Evolutionary conservation across 2,797 vertebrate species (phyloP).

Genomic region (Coracias cyanogaster): DNA sequence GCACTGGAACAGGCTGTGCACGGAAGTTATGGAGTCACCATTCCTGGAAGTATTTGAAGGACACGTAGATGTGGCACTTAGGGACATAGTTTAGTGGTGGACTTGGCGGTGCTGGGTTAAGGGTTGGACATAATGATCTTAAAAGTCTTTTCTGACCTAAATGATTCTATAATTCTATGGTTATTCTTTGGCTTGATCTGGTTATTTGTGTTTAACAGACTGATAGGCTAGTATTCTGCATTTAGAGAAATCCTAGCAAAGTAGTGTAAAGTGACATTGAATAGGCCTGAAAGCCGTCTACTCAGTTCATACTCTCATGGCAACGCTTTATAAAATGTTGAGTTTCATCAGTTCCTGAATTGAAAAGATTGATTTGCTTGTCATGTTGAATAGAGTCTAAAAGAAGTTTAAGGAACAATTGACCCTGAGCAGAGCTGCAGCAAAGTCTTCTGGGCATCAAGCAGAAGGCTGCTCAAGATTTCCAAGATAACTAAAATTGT

Average conservation of each 20-base stretch:
- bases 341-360: conserved; percentile 79
- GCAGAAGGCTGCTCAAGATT: conserved; percentile 71
- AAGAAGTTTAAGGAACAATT: conserved; percentile 81
- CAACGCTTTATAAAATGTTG: conserved; percentile 77
- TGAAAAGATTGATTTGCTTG: conserved; percentile 83
- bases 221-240: conserved; percentile 32
- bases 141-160: neutral
- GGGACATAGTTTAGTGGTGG: neutral
- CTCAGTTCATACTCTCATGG: conserved; percentile 75
- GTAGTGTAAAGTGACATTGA: conserved; percentile 61
- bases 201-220: conserved; percentile 43
- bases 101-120: neutral
- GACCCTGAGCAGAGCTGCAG: conserved; percentile 70
- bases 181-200: neutral
- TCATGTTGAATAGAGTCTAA: conserved; percentile 79
- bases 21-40: neutral
- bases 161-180: neutral
- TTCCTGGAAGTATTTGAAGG: neutral
- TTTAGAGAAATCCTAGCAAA: conserved; percentile 62
- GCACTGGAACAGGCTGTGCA: neutral
- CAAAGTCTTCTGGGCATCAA: conserved; percentile 68
- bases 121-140: neutral
- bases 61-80: neutral
- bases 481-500: conserved; percentile 71
- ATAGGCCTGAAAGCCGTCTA: conserved; percentile 74